These are phyloP conservation scores for Drosophila nigritarsus DNA, from an alignment of 2,888 invertebrate species.

Conservation along the genomic window DNA sequence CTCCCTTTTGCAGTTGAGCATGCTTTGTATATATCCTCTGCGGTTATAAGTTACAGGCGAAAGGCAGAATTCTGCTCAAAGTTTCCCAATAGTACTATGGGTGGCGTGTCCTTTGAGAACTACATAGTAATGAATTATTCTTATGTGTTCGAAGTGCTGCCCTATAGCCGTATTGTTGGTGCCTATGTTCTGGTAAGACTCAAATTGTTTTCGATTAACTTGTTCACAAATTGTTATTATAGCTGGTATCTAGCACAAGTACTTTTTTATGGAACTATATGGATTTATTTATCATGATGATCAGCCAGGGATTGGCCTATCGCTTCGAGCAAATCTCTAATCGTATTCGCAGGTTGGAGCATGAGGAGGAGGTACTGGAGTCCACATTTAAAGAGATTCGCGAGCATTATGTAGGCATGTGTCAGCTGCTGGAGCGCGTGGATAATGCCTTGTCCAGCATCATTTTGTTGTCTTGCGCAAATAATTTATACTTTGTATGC, in stretches of 20 bases:
- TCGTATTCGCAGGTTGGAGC: slow-evolving; percentile 74
- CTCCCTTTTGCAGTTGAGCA: slow-evolving; percentile 74
- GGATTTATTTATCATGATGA: slow-evolving; percentile 89
- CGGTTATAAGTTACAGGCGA: slow-evolving; percentile 60
- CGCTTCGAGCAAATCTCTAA: slow-evolving; percentile 89
- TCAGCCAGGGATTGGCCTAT: slow-evolving; percentile 89
- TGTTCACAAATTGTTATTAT: neutral
- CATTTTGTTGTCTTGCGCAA: slow-evolving; percentile 89
- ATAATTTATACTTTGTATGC: slow-evolving; percentile 91
- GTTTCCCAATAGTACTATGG: slow-evolving; percentile 57
- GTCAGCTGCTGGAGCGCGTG: slow-evolving; percentile 87
- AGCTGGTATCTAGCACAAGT: slow-evolving; percentile 71
- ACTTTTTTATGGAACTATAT: slow-evolving; percentile 91
- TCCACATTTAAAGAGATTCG: slow-evolving; percentile 88
- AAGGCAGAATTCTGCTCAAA: slow-evolving; percentile 53
- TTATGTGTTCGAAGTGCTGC: slow-evolving; percentile 75
- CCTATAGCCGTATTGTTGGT: slow-evolving; percentile 60
- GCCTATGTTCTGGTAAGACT: slow-evolving; percentile 70
- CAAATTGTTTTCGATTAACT: neutral
- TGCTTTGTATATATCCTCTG: slow-evolving; percentile 70
- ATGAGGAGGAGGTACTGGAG: slow-evolving; percentile 79
- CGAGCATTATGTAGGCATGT: slow-evolving; percentile 89
- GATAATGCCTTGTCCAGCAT: slow-evolving; percentile 88
- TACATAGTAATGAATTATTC: slow-evolving; percentile 72
- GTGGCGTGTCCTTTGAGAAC: slow-evolving; percentile 53